Evolutionary conservation across 30 jellyfish, hydroid and myxozoan genomes (phyloP), one percentile per base, ranked within the genome.

Genomic region (Aurelia aurita complex sp. Pacific): DNA sequence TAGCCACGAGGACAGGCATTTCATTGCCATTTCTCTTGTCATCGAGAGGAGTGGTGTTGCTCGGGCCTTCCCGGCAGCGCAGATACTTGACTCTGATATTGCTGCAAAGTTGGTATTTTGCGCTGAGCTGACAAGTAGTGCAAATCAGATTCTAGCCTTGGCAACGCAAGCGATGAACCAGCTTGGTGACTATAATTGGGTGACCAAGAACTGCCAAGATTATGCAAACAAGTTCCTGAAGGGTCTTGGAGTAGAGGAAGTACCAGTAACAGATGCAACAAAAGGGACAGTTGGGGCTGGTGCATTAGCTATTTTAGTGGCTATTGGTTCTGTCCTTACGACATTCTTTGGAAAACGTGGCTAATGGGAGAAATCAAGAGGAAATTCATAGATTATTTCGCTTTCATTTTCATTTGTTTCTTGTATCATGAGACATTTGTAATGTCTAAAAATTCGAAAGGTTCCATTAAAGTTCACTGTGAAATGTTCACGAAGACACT

Each of bases 131-230:
- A 61, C 70, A 61, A 13, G 70, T 1, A n/a, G 17, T 5, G 70
- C 70, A 10, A 61, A 23, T n/a, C 36, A 61, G 36, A 61, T 61
- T 23, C 36, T 61, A 11, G 70, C 32, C 29, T 17, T 23, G 4
- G 36, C 36, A 61, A 61, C 36, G 36, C 70, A 61, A 61, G 36
- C 70, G 36, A 61, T 61, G 70, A 61, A 23, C 2, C 70, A 61
- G 36, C 36, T 61, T 11, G 70, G 70, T 17, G 36, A 61, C 13
- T 61, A 61, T 11, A 61, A 61, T 23, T 5, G 36, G 36, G 33
- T 61, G 8, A 61, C 70, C 70, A 61, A 61, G 10, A 61, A 61
- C 70, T 61, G 70, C 70, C 70, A 61, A 23, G 36, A 61, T 6
- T 61, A 17, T 61, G 70, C 36, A 4, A n/a, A 61, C 36, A 61